Evolutionary conservation across 1,140 invertebrate genomes (phyloP), one percentile per base, ranked within the genome.

Genomic region (Solen grandis): DNA sequence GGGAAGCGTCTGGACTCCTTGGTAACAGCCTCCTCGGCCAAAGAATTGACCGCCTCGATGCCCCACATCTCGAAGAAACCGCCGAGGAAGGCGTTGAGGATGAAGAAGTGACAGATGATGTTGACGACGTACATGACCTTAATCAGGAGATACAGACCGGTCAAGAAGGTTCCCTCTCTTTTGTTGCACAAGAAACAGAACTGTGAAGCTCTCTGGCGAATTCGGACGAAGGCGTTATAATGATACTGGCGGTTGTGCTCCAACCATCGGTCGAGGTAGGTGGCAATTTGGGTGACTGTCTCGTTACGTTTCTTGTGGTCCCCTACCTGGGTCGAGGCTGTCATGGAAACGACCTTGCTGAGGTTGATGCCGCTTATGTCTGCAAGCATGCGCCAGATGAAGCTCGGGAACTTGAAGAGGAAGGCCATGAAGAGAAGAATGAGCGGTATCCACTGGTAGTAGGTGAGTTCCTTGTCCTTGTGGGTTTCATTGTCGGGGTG

Each of bases 41-140:
- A 75, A 76, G 93, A 90, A 35, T 86, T 66, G 0, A 94, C 59
- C 25, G 93, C 92, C 80, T 93, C 91, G 8, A 92, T 84, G 25
- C 93, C 93, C 87, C 93, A 93, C 69, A 93, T 86, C 55, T 91
- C 89, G 81, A 92, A 93, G 69, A 93, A 91, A 19, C 81, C 82
- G 36, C 93, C 93, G 54, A 94, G 89, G 86, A 93, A 94, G 16
- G 87, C 87, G 75, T 93, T 93, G 33, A 94, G 85, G 31, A 94
- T 88, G 80, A 93, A 91, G 83, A 94, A 91, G 84, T 94, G 93
- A 38, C 91, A 87, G 25, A 94, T 82, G 33, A 93, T 91, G 81
- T 94, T 94, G 22, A 88, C 65, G 5, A 93, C 89, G 79, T 93
- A 94, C 0, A 94, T 83, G 5, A 93, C 50, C 81, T 94, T 94